Evolutionary conservation across 1,140 invertebrate genomes (phyloP), one percentile per base, ranked within the genome.

Genomic region (Gryon sp.): DNA sequence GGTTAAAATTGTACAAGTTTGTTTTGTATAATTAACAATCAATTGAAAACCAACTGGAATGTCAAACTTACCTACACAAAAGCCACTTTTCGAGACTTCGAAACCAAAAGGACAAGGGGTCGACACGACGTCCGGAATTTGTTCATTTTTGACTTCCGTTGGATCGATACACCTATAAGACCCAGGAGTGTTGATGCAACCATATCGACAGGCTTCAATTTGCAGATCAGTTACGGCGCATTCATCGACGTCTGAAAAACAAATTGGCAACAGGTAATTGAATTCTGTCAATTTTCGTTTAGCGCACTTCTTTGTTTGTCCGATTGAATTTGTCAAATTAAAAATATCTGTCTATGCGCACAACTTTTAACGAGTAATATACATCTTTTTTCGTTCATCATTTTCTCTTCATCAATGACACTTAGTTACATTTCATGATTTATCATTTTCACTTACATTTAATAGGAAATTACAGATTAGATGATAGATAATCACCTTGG

Each of bases 181-280:
- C 4, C 90, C 90, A 14, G 88, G 86, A n/a, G 87, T 90, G 72
- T 90, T 90, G 75, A 90, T 84, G 74, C 90, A 91, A 15, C 86
- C 86, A 34, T 87, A 86, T 40, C 83, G 83, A 80, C 90, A 90
- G 45, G 83, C 75, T 55, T 87, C 85, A 53, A 83, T 85, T 73
- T 87, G 85, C n/a, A 88, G 81, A 66, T 89, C 89, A 22, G 88
- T 86, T 12, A 89, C 83, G 15, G 81, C 81, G 73, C 92, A 93
- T 76, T 93, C 92, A 81, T 93, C 90, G 43, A 93, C 89, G 82
- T 93, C 92, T 92, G 78, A 14, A 72, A 79, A 60, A 52, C 40
- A 40, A 40, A 46, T 63, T 60, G 12, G 19, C 20, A 72, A 41
- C 14, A 14, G 12, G 16, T 38, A 36, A 55, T 48, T 48, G 48